Evolutionary conservation across 2,888 invertebrate genomes (phyloP), one percentile per base, ranked within the genome.

Genomic region (Eustalomyia histrio): DNA sequence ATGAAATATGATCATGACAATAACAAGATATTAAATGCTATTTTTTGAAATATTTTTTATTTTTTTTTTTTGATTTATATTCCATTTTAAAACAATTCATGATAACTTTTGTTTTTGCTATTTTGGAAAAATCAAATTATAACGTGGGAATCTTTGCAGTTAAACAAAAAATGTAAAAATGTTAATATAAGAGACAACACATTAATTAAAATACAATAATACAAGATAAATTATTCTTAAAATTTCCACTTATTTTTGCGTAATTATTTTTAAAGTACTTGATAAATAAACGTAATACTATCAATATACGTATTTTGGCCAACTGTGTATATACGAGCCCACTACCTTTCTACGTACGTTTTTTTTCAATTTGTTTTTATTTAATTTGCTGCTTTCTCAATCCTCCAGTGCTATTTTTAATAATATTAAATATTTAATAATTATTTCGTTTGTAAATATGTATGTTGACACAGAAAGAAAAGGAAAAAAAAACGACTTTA

Each of bases 41-140:
- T 61, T 67, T 35, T 47, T 55, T 16, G 17, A 74, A 74, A 50
- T 16, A 39, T 14, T 14, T 39, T 61, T 63, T 50, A n/a, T n/a
- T n/a, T n/a, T n/a, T n/a, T 50, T 61, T 63, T 50, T 78, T 78
- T 78, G 78, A 81, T 81, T 81, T 81, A 78, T 81, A 67, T 75
- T 78, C 71, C 74, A 78, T 78, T 78, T 78, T 63, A 74, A 76
- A 74, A 74, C 58, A 71, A 71, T 81, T 75, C 81, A 78, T 78
- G 81, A 78, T 81, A 67, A 43, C 63, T 29, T 53, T 50, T 16
- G n/a, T 4, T 21, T 43, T 65, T 1, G 10, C 16, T 63, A 71
- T 75, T 81, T 81, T 55, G 60, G 61, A 71, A 74, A 72, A 76
- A 33, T 76, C 58, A 74, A 78, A 78, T 65, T 81, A 78, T 75